Percentiles rank a stretch among this genome's conserved stretches.
Conservation (phyloP, 2,888 invertebrate genomes). For the Drosophila kambysellisi region DNA sequence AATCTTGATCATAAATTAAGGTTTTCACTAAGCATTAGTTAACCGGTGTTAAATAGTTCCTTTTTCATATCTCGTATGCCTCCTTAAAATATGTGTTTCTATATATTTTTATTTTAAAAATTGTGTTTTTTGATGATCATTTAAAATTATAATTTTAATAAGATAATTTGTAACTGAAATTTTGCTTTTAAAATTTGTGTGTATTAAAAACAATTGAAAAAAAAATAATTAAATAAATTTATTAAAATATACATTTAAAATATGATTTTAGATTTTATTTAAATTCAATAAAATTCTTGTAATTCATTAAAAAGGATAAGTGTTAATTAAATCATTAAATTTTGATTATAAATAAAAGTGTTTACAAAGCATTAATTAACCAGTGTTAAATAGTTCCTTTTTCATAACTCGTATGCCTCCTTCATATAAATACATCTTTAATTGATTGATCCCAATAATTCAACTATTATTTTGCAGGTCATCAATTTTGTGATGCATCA, state of each 20-base stretch:
- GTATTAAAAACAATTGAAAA: too few species aligned
- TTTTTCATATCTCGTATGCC: too few species aligned
- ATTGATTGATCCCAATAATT: neutral
- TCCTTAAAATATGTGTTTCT: too few species aligned
- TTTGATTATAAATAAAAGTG: neutral
- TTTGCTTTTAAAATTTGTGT: too few species aligned
- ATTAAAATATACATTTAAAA: neutral
- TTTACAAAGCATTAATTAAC: neutral
- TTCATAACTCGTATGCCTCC: neutral
- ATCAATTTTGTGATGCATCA: conserved; percentile 6
- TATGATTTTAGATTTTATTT: neutral
- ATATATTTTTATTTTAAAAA: too few species aligned
- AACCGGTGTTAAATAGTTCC: too few species aligned
- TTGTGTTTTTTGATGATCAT: neutral
- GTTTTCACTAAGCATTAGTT: too few species aligned
- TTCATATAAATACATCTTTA: conserved; percentile 5
- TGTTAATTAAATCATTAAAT: neutral
- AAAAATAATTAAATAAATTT: neutral
- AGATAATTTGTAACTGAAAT: too few species aligned
- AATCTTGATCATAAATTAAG: too few species aligned
- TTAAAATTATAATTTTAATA: too few species aligned
- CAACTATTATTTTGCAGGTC: conserved; percentile 6
- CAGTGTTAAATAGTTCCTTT: neutral
- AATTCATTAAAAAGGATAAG: neutral
- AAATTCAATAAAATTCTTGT: neutral